These are phyloP conservation scores for Diarsia dahlii DNA, from an alignment of 2,888 invertebrate genomes.

Conservation along the genomic window DNA sequence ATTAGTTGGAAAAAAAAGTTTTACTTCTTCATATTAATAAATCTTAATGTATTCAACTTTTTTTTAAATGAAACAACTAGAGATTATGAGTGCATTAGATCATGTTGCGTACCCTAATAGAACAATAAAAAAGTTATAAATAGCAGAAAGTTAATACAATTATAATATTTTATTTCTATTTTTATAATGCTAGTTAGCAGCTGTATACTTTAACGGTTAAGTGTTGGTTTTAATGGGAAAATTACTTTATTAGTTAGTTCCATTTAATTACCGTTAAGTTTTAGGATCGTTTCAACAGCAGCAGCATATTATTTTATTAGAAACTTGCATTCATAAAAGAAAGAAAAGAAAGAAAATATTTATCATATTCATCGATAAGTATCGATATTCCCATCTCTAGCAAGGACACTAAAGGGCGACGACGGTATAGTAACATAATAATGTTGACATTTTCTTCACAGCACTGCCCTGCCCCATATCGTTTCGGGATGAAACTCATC, in stretches of 20 bases:
- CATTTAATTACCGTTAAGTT: neutral
- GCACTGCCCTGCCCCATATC: constrained; percentile 63
- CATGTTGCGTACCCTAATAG: neutral
- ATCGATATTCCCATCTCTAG: constrained; percentile 53
- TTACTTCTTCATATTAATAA: no score
- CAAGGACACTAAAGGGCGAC: constrained; percentile 63
- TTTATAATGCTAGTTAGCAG: constrained; percentile 8
- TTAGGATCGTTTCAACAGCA: neutral
- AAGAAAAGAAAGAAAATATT: no score
- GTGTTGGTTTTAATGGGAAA: constrained; percentile 17
- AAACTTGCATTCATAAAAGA: no score
- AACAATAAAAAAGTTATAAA: neutral
- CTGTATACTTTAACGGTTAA: neutral
- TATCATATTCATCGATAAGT: constrained; percentile 38
- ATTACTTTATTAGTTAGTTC: neutral
- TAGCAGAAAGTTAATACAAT: constrained; percentile 5
- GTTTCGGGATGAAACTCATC: constrained; percentile 77
- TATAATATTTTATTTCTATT: neutral
- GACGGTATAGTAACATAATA: constrained; percentile 77
- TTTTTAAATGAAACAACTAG: neutral
- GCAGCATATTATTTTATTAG: neutral
- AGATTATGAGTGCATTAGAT: neutral
- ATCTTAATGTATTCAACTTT: neutral
- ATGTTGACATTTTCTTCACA: constrained; percentile 84
- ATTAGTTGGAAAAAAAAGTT: neutral